Evolutionary conservation across 2,797 vertebrate species (phyloP).

Genomic region (Anableps anableps): DNA sequence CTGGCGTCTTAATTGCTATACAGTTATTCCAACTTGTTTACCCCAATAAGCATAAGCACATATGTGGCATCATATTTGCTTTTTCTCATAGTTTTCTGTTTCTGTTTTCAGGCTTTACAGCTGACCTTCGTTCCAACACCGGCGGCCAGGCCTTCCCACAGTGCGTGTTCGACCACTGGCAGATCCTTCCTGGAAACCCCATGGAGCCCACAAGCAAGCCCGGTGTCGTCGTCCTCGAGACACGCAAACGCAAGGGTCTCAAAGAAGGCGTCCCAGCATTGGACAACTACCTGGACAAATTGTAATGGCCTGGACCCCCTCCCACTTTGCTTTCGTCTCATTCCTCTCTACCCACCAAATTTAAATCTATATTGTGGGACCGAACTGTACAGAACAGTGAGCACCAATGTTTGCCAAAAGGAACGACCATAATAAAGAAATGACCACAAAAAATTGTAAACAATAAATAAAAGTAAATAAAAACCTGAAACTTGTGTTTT

Average conservation of each 20-base stretch:
- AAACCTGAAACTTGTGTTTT: conserved; percentile 45
- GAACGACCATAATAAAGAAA: conserved; percentile 67
- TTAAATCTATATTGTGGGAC: conserved; percentile 62
- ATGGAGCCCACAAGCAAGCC: conserved; percentile 82
- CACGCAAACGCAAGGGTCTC: conserved; percentile 92
- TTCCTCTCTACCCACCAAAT: conserved; percentile 52
- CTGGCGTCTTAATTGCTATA: background rate
- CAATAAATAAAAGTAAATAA: conserved; percentile 80
- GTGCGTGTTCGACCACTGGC: conserved; percentile 97
- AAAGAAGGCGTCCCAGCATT: conserved; percentile 92
- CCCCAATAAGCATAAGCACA: background rate
- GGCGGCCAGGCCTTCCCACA: conserved; percentile 96
- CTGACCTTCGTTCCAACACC: conserved; percentile 92
- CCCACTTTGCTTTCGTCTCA: conserved; percentile 40
- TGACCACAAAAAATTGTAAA: conserved; percentile 77
- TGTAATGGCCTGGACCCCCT: conserved; percentile 86
- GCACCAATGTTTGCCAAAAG: conserved; percentile 79
- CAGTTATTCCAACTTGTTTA: background rate
- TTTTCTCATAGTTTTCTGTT: background rate
- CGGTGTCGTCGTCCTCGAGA: conserved; percentile 83
- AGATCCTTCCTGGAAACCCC: conserved; percentile 91
- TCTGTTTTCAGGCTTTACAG: conserved; percentile 89
- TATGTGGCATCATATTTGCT: background rate
- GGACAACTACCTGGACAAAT: conserved; percentile 96
- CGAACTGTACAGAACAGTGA: conserved; percentile 79